A percentile compares a stretch with the other conserved stretches of the same genome.
phyloP scores from a whole-genome alignment of 1,140 invertebrate species.

The Akabosia matsudoensis region DNA sequence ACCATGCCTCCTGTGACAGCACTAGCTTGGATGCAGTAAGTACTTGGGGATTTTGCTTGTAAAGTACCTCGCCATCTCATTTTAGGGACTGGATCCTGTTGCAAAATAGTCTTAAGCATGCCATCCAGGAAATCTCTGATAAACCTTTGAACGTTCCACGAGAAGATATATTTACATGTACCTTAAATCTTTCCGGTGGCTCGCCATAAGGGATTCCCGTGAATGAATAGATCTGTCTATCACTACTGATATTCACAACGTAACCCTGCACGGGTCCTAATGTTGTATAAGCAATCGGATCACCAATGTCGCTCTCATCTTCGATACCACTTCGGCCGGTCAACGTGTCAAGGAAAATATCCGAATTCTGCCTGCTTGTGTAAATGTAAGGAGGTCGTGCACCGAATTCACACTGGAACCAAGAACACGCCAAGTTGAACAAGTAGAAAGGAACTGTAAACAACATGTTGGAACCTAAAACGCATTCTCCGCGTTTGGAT shows the following conservation, averaged over 20 bases:
- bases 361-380: not conserved
- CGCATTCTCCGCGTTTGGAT: too few species aligned
- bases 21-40: constrained; percentile 29
- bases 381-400: not conserved
- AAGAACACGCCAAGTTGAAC: not conserved
- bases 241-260: not conserved
- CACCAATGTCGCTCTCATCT: not conserved
- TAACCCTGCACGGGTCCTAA: constrained; percentile 27
- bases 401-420: not conserved
- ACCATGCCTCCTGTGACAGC: constrained; percentile 11
- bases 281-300: not conserved
- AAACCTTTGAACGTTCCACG: not conserved
- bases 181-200: constrained; percentile 28
- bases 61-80: constrained; percentile 12
- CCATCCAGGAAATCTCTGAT: not conserved
- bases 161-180: not conserved
- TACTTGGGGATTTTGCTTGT: not conserved
- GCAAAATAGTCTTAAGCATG: not conserved
- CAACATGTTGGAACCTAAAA: not conserved
- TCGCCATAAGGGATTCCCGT: constrained; percentile 40
- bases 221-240: constrained; percentile 38
- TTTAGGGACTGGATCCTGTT: constrained; percentile 20
- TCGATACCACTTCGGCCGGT: not conserved
- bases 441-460: not conserved
- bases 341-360: not conserved